Evolutionary conservation across 2,888 invertebrate species (phyloP).

Genomic region (Drosophila stalkeri): DNA sequence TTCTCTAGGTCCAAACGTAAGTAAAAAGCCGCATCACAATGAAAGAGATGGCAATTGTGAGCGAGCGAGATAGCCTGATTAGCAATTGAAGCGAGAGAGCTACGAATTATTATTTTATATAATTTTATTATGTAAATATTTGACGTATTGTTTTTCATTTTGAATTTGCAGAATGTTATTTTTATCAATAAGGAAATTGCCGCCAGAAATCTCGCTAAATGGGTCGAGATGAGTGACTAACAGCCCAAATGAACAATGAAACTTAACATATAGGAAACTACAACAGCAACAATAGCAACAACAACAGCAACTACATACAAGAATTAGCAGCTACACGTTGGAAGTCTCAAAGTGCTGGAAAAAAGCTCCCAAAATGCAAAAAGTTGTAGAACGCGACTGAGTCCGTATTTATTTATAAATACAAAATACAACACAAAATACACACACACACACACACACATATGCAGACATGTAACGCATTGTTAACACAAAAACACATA

Average conservation of each 20-base stretch:
- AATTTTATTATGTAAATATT: neutral
- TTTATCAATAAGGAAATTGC: slow-evolving; percentile 95
- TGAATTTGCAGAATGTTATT: slow-evolving; percentile 89
- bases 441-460: slow-evolving; percentile 20
- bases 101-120: neutral
- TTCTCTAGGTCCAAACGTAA: slow-evolving; percentile 90
- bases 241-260: slow-evolving; percentile 57
- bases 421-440: slow-evolving; percentile 18
- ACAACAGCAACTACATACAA: slow-evolving; percentile 18
- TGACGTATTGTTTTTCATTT: slow-evolving; percentile 21
- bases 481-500: slow-evolving; percentile 15
- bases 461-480: slow-evolving; percentile 12
- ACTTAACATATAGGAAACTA: slow-evolving; percentile 16
- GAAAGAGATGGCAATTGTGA: slow-evolving; percentile 21
- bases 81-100: neutral
- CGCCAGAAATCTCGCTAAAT: slow-evolving; percentile 92
- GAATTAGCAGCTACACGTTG: slow-evolving; percentile 37
- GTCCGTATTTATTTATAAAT: slow-evolving; percentile 55
- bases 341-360: slow-evolving; percentile 22
- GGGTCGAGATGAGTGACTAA: slow-evolving; percentile 86
- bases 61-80: neutral
- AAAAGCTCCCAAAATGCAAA: slow-evolving; percentile 15
- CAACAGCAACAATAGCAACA: slow-evolving; percentile 19
- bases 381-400: slow-evolving; percentile 61
- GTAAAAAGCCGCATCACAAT: slow-evolving; percentile 64